phyloP scores from a whole-genome alignment of 2,797 vertebrate genomes.

The Rhadinocentrus ornatus region DNA sequence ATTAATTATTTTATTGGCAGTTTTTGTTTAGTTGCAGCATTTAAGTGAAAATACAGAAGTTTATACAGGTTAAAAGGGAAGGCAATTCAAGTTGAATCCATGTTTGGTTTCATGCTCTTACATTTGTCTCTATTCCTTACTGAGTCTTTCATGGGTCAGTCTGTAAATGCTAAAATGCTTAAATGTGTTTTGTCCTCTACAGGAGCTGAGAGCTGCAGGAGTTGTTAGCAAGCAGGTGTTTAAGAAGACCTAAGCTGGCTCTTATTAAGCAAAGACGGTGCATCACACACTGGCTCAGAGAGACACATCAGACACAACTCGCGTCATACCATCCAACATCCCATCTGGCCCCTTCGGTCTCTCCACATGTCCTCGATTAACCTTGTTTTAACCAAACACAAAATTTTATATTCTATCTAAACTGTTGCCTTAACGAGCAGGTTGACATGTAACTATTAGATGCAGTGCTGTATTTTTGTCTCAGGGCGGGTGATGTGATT shows the following conservation, averaged over 20 bases:
- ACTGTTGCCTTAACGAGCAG: constrained; percentile 7
- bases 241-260: constrained; percentile 74
- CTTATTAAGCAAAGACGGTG: background rate
- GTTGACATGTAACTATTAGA: constrained; percentile 14
- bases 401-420: constrained; percentile 11
- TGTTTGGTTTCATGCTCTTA: background rate
- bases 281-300: constrained; percentile 22
- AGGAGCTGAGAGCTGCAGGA: constrained; percentile 83
- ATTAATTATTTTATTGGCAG: background rate
- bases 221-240: constrained; percentile 78
- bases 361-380: background rate
- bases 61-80: background rate
- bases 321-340: constrained; percentile 9
- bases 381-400: constrained; percentile 5
- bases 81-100: background rate
- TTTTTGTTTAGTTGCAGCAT: too few relatives aligned
- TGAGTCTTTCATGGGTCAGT: background rate
- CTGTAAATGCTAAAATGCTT: background rate
- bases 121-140: background rate
- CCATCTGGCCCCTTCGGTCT: constrained; percentile 13
- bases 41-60: background rate
- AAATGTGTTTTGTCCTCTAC: constrained; percentile 27
- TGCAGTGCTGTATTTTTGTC: constrained; percentile 22
- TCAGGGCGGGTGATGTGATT: constrained; percentile 49
- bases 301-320: constrained; percentile 24